Conservation (phyloP, 2,797 vertebrate species). For the Neostethus bicornis region DNA sequence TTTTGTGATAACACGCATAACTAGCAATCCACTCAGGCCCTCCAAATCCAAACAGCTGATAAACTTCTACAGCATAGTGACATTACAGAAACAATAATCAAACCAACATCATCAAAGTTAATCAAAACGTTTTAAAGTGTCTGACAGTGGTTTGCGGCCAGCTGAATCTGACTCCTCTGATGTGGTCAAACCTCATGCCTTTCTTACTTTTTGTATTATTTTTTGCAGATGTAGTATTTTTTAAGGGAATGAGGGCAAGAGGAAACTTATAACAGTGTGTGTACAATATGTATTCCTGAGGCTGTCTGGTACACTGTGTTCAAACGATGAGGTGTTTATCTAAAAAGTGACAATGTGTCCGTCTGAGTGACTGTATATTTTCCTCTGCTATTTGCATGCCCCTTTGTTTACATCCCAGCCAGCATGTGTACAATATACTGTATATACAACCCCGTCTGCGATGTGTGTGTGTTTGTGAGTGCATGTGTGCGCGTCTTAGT, state of each 20-base stretch:
- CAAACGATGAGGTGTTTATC: conserved; percentile 63
- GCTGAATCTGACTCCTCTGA: conserved; percentile 15
- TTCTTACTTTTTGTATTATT: conserved; percentile 27
- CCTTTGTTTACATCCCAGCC: conserved; percentile 73
- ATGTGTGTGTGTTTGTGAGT: conserved; percentile 52
- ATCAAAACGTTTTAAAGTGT: background rate
- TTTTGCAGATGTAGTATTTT: conserved; percentile 43
- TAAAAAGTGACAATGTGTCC: conserved; percentile 60
- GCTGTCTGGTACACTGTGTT: conserved; percentile 64
- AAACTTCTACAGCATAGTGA: background rate
- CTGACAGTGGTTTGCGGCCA: conserved; percentile 7
- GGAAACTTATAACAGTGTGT: conserved; percentile 47
- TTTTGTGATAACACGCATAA: conserved; percentile 42
- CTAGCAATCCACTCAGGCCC: conserved; percentile 36
- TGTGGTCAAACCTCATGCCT: conserved; percentile 38
- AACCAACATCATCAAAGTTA: background rate
- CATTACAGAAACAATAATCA: background rate
- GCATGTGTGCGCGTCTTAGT: conserved; percentile 62
- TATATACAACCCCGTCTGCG: conserved; percentile 64
- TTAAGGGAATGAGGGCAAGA: conserved; percentile 34
- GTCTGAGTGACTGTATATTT: conserved; percentile 66
- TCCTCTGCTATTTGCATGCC: conserved; percentile 66
- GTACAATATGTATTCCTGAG: conserved; percentile 52
- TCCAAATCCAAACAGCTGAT: conserved; percentile 32
- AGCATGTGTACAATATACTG: conserved; percentile 67